Evolutionary conservation across 2,113 vertebrate species (phyloP).

Genomic region (Todiramphus chloris): DNA sequence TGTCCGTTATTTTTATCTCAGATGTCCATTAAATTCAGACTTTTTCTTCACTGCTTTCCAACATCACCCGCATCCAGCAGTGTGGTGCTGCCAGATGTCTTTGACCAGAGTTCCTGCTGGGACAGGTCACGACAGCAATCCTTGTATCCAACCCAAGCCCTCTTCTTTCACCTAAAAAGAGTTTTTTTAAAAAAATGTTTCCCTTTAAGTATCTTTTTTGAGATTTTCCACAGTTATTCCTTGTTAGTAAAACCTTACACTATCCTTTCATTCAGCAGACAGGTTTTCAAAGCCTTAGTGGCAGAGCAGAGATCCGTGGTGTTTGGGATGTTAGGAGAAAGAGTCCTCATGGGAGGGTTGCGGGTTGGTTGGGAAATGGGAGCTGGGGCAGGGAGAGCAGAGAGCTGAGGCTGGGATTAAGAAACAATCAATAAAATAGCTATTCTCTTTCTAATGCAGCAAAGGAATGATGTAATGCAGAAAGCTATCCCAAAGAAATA

Average conservation of each 20-base stretch:
- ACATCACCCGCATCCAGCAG: neutral
- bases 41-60: neutral
- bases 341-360: neutral
- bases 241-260: constrained; percentile 6
- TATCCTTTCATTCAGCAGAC: neutral
- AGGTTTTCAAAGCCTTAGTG: neutral
- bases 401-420: neutral
- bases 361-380: neutral
- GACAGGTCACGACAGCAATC: neutral
- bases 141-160: neutral
- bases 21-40: neutral
- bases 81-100: neutral
- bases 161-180: neutral
- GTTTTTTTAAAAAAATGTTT: neutral
- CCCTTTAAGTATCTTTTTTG: neutral
- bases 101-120: neutral
- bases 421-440: neutral
- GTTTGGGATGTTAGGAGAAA: neutral
- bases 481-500: neutral
- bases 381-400: neutral
- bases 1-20: neutral
- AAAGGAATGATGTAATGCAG: neutral
- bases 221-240: neutral
- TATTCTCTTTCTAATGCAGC: neutral
- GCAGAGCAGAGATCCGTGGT: neutral